Evolutionary conservation across 1,140 invertebrate species (phyloP), one percentile per base, ranked within the genome.

Genomic region (Zaprionus kolodkinae): DNA sequence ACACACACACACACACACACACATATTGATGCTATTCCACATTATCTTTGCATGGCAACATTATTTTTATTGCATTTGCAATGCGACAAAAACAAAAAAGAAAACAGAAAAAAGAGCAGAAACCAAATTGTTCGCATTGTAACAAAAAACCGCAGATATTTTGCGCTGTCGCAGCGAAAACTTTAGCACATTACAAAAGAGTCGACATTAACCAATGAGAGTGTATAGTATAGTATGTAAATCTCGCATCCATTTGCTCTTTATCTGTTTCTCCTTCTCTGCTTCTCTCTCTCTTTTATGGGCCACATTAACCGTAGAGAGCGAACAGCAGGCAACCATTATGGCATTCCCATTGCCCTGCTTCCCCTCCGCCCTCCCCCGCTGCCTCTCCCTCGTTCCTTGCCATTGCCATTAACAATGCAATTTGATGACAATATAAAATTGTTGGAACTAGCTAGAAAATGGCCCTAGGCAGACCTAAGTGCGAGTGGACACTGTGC

Each of bases 1-100:
- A 50, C 36, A 66, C 35, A 27, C 38, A 71, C 40, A 43, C 60
- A 2, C 15, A 38, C 27, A 27, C 21, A 10, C 12, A n/a, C 12
- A 30, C 17, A 36, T 21, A 59, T 50, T 36, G 17, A 4, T 11
- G 35, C n/a, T 62, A 27, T 36, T 56, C 21, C 25, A 69, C 30
- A 55, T 62, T 70, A 74, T 70, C 52, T 69, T 15, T 36, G 25
- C 54, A 17, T 77, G 73, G 30, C 33, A n/a, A 70, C 73, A 83
- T 88, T 87, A 87, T 75, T 84, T 87, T 87, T 87, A 87, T 87
- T 84, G 78, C 70, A 77, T 65, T 67, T 62, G 6, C 55, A 35
- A 75, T 55, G 55, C 40, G 21, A 25, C 45, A 40, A 33, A 48
- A 33, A 40, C 7, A 66, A 10, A 33, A 25, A 11, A 66, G 6